Conservation (phyloP, 2,888 invertebrate species). For the Athetis lepigone region DNA sequence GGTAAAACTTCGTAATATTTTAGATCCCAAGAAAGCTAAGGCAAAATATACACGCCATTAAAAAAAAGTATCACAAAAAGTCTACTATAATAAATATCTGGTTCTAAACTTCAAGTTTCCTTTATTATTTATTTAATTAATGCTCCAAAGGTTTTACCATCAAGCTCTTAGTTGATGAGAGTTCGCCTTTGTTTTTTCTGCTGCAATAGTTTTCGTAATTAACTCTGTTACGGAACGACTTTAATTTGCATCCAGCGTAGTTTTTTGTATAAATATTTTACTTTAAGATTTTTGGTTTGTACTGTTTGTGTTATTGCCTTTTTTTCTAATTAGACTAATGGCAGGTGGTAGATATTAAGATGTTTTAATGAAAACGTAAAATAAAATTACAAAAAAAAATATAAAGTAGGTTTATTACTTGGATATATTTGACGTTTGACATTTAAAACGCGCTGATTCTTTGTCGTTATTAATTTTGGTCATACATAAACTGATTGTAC, state of each 20-base stretch:
- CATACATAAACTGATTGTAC: too few species aligned
- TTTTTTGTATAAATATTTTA: constrained; percentile 18
- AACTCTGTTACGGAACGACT: constrained; percentile 32
- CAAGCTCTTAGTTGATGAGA: constrained; percentile 68
- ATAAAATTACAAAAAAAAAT: neutral
- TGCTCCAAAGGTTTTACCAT: constrained; percentile 24
- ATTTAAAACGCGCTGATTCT: too few species aligned
- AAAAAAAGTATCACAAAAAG: neutral
- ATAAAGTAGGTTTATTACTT: neutral
- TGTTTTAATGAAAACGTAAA: neutral
- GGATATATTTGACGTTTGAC: neutral
- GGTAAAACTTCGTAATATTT: too few species aligned
- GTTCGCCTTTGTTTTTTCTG: constrained; percentile 45
- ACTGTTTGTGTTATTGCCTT: constrained; percentile 13
- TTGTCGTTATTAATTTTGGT: too few species aligned
- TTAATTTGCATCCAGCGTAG: constrained; percentile 35
- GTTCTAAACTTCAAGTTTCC: constrained; percentile 20
- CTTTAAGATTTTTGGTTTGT: neutral
- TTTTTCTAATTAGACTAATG: constrained; percentile 22
- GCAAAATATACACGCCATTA: neutral
- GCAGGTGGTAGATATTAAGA: neutral
- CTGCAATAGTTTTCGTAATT: constrained; percentile 56
- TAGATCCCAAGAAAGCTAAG: too few species aligned
- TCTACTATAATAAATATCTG: constrained; percentile 6
- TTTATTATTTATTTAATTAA: constrained; percentile 50